Conservation (phyloP, 2,888 invertebrate genomes). For the Carabus problematicus region DNA sequence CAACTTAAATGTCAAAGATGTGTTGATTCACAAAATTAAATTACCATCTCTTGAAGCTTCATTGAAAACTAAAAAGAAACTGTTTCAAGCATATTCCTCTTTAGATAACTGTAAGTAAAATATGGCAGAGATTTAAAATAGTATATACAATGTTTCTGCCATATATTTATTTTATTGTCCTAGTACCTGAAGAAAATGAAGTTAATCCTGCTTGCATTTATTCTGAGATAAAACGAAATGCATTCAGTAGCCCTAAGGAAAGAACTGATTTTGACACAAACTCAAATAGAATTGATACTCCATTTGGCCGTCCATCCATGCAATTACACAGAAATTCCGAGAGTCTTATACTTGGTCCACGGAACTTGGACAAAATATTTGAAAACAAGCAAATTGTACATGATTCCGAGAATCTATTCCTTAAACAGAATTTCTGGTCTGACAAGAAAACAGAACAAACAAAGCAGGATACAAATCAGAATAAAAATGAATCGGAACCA, state of each 20-base stretch:
- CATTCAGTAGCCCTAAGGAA: slow-evolving; percentile 59
- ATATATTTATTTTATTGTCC: slow-evolving; percentile 10
- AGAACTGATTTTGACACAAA: slow-evolving; percentile 53
- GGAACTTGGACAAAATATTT: slow-evolving; percentile 58
- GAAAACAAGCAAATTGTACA: slow-evolving; percentile 58
- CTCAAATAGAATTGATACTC: slow-evolving; percentile 47
- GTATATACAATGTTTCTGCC: no score
- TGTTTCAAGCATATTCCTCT: slow-evolving; percentile 55
- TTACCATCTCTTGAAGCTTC: slow-evolving; percentile 65
- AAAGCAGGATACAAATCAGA: slow-evolving; percentile 6
- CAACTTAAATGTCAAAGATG: slow-evolving; percentile 55
- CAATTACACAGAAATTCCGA: slow-evolving; percentile 54
- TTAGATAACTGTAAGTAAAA: slow-evolving; percentile 56
- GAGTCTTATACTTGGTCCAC: slow-evolving; percentile 57
- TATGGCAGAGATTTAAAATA: neutral
- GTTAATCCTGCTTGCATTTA: slow-evolving; percentile 34
- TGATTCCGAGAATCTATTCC: slow-evolving; percentile 57
- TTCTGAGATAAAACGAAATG: slow-evolving; percentile 51
- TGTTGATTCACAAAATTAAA: slow-evolving; percentile 58
- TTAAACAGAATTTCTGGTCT: slow-evolving; percentile 46
- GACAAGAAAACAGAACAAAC: slow-evolving; percentile 13
- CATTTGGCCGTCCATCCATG: slow-evolving; percentile 54
- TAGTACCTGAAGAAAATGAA: slow-evolving; percentile 63
- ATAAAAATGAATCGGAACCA: slow-evolving; percentile 11
- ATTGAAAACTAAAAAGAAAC: slow-evolving; percentile 59